Evolutionary conservation across 2,888 invertebrate species (phyloP).

Genomic region (Acanthopleura granulata): DNA sequence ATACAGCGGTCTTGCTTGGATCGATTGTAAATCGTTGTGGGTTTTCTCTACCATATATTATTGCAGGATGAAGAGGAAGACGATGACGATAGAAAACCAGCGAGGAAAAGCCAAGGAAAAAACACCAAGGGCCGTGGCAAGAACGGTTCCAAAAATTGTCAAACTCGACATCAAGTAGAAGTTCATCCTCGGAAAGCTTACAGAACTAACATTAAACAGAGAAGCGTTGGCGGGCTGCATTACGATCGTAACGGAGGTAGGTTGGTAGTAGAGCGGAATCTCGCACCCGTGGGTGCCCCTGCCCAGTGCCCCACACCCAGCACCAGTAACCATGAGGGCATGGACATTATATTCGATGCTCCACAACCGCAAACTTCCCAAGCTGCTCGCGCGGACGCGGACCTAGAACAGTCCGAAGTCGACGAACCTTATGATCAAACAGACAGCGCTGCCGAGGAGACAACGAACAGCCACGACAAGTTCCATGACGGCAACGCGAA

Average conservation of each 20-base stretch:
- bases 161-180: not conserved
- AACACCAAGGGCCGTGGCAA: not conserved
- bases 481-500: not conserved
- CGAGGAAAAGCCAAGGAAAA: not conserved
- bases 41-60: too few species aligned
- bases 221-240: not conserved
- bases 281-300: not conserved
- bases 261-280: not conserved
- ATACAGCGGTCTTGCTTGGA: too few species aligned
- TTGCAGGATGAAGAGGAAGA: not conserved
- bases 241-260: not conserved
- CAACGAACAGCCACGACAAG: not conserved
- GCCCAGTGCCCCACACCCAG: not conserved
- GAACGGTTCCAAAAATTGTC: too few species aligned
- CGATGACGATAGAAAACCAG: not conserved
- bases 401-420: not conserved
- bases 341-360: not conserved
- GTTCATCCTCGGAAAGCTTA: conserved; percentile 7
- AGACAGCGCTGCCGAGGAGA: not conserved
- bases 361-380: too few species aligned
- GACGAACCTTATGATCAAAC: not conserved
- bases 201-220: not conserved
- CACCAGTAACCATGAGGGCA: not conserved
- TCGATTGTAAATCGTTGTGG: too few species aligned
- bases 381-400: not conserved